Conservation (phyloP, 2,113 vertebrate genomes). For the Carettochelys insculpta region DNA sequence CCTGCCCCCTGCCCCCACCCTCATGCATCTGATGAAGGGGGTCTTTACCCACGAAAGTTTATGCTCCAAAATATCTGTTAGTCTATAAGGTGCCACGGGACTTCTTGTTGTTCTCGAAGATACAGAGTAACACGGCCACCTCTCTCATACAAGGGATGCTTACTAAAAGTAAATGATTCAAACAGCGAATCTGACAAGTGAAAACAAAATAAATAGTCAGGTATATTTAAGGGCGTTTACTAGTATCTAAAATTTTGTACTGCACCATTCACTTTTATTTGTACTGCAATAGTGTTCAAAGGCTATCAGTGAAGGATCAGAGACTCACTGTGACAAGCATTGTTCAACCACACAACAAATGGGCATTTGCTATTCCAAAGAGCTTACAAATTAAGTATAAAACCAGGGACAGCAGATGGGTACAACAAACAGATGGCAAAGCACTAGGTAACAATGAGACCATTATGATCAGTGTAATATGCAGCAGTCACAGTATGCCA, state of each 20-base stretch:
- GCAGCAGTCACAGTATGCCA: background rate
- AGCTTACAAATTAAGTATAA: background rate
- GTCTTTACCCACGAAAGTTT: no score
- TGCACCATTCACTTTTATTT: background rate
- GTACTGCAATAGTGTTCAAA: background rate
- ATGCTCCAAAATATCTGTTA: no score
- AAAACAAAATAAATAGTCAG: background rate
- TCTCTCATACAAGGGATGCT: background rate
- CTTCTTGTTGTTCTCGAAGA: no score
- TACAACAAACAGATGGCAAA: background rate
- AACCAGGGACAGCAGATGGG: background rate
- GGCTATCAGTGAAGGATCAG: background rate
- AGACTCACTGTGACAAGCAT: background rate
- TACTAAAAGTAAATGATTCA: background rate
- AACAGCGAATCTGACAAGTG: background rate
- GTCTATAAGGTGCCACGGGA: no score
- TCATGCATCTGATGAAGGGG: no score
- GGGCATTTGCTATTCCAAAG: background rate
- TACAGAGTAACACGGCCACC: no score
- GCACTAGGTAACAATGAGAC: background rate
- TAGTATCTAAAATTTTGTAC: background rate
- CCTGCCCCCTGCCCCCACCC: no score
- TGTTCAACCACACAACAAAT: background rate
- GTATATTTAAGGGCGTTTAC: background rate
- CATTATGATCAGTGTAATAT: background rate